Evolutionary conservation across 2,113 vertebrate species (phyloP), one percentile per base, ranked within the genome.

Genomic region (Hippocampus barbouri): DNA sequence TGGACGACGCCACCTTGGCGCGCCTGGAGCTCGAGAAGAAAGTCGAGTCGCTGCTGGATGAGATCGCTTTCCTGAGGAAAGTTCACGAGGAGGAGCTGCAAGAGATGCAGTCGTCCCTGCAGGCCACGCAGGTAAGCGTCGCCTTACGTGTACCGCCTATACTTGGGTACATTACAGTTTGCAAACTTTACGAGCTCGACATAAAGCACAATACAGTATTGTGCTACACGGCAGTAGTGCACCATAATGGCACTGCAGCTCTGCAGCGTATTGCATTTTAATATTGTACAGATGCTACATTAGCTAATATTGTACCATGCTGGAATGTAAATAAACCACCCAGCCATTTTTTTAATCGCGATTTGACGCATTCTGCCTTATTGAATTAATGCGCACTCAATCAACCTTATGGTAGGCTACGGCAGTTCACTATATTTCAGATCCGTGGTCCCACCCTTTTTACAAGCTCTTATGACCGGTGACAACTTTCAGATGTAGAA

Each of bases 21-120:
- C 90, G 91, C 21, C 86, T 92, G 66, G 93, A 93, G 87, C 87
- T 94, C 72, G 92, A 94, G 88, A 94, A 93, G 89, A 92, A 91
- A 76, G 92, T 93, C 2, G 93, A 94, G 85, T 87, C 87, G 0
- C 92, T 94, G 76, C 91, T 93, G 85, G 93, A 94, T n/a, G 93
- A 94, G 89, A 92, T 94, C 78, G 85, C 92, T 68, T 94, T 94
- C 90, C 89, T 94, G 73, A 89, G 92, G 73, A 93, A 91, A 79
- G 90, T 93, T 45, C 93, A 94, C 23, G 91, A 93, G 71, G 92
- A 94, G 78, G 93, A 94, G 85, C 78, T 93, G 82, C 91, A 86
- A 71, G 93, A 94, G 75, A 57, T 94, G 80, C 93, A 93, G 84
- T 62, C 85, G 25, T 90, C 91, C 5, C 76, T 94, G 76, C 93